A percentile compares a stretch with the other conserved stretches of the same genome.
phyloP scores from a whole-genome alignment of 2,888 invertebrate genomes.

The Holacanthella duospinosa region DNA sequence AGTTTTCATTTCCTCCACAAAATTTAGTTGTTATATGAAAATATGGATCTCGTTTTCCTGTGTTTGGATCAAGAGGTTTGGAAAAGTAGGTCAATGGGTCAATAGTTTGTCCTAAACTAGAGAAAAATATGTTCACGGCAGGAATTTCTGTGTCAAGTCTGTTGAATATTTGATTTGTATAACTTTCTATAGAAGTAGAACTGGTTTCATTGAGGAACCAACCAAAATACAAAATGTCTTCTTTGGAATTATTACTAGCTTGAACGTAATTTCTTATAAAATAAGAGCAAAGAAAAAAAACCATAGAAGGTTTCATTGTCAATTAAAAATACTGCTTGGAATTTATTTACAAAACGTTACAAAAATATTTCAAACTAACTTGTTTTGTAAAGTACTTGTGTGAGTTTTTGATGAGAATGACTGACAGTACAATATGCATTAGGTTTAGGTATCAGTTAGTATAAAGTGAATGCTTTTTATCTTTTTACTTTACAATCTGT shows the following conservation, averaged over 20 bases:
- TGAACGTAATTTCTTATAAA: too few relatives aligned
- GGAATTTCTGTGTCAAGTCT: neutral
- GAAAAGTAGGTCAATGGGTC: neutral
- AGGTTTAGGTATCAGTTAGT: too few relatives aligned
- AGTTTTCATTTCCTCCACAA: constrained; percentile 1
- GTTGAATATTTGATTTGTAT: neutral
- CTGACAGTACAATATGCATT: too few relatives aligned
- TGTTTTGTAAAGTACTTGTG: too few relatives aligned
- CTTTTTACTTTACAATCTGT: too few relatives aligned
- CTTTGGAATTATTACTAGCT: neutral
- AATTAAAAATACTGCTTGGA: too few relatives aligned
- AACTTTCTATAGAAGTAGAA: neutral
- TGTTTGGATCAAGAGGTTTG: constrained; percentile 7
- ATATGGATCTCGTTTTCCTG: neutral
- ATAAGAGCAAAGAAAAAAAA: too few relatives aligned
- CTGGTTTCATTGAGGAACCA: constrained; percentile 4
- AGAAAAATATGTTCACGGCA: neutral
- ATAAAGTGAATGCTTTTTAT: too few relatives aligned
- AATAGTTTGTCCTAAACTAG: neutral
- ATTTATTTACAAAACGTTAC: too few relatives aligned
- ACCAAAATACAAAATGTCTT: constrained; percentile 8
- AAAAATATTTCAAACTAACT: too few relatives aligned
- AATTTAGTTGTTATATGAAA: constrained; percentile 6
- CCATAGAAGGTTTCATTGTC: too few relatives aligned
- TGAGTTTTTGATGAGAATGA: too few relatives aligned